A percentile compares a stretch with the other conserved stretches of the same genome.
Conservation (phyloP, 2,888 invertebrate genomes). For the Cheilosia vulpina region DNA sequence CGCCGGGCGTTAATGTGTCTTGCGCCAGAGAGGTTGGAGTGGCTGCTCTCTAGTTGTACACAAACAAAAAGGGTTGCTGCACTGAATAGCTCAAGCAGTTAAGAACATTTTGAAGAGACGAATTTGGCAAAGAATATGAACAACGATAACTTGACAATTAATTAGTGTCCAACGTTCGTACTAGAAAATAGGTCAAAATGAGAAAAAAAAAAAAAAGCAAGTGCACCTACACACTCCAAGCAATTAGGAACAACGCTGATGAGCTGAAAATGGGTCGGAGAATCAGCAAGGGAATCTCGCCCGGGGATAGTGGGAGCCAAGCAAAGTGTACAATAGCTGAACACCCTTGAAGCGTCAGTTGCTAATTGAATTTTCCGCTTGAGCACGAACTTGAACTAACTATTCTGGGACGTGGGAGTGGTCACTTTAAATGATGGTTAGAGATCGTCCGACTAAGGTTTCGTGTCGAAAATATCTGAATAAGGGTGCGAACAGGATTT, state of each 20-base stretch:
- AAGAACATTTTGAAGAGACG: neutral
- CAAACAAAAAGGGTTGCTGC: conserved; percentile 1
- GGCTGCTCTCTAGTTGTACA: conserved; percentile 34
- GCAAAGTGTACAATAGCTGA: conserved; percentile 27
- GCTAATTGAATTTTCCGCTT: conserved; percentile 46
- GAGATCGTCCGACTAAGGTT: conserved; percentile 12
- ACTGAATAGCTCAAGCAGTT: conserved; percentile 6
- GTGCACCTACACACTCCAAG: too few relatives aligned
- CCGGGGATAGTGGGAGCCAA: neutral
- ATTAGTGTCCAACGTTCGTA: neutral
- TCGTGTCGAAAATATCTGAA: conserved; percentile 2
- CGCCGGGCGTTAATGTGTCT: conserved; percentile 42
- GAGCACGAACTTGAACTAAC: conserved; percentile 41
- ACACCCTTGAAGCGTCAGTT: conserved; percentile 8
- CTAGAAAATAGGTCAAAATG: neutral
- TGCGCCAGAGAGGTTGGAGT: conserved; percentile 54
- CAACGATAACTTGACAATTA: conserved; percentile 11
- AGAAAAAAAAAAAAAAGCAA: too few relatives aligned
- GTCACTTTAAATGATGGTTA: neutral
- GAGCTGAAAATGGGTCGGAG: conserved; percentile 21
- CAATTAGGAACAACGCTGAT: too few relatives aligned
- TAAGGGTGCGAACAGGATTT: conserved; percentile 23
- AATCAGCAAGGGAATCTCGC: conserved; percentile 3
- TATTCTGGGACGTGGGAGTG: neutral
- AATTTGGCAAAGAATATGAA: neutral